Conservation (phyloP, 1,140 invertebrate genomes). For the Telenomus remus region DNA sequence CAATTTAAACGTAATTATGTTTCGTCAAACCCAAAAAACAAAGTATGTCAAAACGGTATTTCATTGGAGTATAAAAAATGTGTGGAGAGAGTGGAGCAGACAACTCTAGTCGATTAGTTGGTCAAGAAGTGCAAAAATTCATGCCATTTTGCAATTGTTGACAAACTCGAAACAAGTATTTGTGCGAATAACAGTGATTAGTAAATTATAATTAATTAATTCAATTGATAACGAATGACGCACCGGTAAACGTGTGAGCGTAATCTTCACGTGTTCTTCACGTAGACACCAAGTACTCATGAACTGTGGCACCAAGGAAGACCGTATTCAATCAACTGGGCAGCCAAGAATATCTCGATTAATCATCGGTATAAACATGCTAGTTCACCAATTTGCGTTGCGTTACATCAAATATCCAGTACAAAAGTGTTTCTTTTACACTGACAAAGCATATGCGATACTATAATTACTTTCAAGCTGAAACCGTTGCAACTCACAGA, state of each 20-base stretch:
- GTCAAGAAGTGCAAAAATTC: slow-evolving; percentile 20
- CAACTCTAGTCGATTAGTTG: background rate
- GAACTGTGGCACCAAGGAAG: slow-evolving; percentile 62
- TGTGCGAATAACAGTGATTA: slow-evolving; percentile 41
- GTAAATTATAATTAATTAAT: slow-evolving; percentile 23
- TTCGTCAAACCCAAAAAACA: background rate
- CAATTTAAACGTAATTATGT: background rate
- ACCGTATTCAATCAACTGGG: slow-evolving; percentile 62
- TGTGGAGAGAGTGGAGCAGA: background rate
- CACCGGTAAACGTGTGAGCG: slow-evolving; percentile 49
- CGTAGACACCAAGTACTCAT: slow-evolving; percentile 42
- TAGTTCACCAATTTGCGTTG: slow-evolving; percentile 34
- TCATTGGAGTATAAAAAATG: background rate
- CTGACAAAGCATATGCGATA: slow-evolving; percentile 58
- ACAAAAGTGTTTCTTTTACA: slow-evolving; percentile 34
- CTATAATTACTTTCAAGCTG: slow-evolving; percentile 24
- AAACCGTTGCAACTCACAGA: slow-evolving; percentile 34
- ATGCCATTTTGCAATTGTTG: slow-evolving; percentile 28
- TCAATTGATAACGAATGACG: slow-evolving; percentile 19
- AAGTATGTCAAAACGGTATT: background rate
- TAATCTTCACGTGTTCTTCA: slow-evolving; percentile 43
- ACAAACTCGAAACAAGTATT: slow-evolving; percentile 11
- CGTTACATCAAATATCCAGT: slow-evolving; percentile 38
- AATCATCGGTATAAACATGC: slow-evolving; percentile 28
- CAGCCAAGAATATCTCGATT: slow-evolving; percentile 57